Evolutionary conservation across 2,113 vertebrate genomes (phyloP).

Genomic region (Grallaria varia): DNA sequence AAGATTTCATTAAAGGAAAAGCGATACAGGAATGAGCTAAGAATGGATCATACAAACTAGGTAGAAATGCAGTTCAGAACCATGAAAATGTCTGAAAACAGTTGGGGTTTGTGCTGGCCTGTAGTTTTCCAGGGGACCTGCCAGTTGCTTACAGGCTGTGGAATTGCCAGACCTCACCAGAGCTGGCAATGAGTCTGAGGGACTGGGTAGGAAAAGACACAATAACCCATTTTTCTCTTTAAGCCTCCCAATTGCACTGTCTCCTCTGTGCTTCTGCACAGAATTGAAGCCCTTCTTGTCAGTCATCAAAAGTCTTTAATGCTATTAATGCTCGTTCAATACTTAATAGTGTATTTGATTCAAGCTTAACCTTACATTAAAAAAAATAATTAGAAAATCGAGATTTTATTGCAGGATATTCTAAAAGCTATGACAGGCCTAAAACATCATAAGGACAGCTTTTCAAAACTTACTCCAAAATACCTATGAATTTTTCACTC

Average conservation of each 20-base stretch:
- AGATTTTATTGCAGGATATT: neutral
- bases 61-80: neutral
- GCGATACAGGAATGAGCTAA: neutral
- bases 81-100: neutral
- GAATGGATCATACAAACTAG: neutral
- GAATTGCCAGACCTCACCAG: neutral
- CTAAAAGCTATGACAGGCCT: neutral
- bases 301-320: neutral
- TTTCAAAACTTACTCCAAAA: neutral
- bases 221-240: neutral
- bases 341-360: neutral
- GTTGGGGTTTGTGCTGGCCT: neutral
- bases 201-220: neutral
- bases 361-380: neutral
- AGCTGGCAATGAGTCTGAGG: neutral
- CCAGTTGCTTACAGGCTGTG: neutral
- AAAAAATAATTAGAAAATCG: neutral
- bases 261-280: neutral
- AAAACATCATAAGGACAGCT: neutral
- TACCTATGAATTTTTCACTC: neutral
- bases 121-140: neutral
- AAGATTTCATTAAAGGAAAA: conserved; percentile 33
- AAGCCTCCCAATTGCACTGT: neutral
- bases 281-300: neutral
- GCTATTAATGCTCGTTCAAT: neutral